Percentiles rank a stretch among this genome's conserved stretches.
phyloP scores from a whole-genome alignment of 2,888 invertebrate species.

The Chrysolina oricalcia region DNA sequence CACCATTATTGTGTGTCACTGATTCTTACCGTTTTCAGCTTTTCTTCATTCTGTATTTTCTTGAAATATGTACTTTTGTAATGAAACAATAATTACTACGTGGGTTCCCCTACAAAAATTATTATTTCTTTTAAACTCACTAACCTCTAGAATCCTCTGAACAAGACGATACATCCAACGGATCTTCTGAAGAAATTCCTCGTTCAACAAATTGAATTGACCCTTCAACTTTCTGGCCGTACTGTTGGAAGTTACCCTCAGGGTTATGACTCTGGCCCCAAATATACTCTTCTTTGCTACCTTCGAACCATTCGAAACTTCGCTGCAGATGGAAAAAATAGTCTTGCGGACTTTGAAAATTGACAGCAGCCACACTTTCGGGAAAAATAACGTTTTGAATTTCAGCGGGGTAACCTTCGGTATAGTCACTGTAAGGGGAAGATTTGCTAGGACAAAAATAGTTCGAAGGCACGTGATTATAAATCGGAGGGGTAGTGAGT shows the following conservation, averaged over 20 bases:
- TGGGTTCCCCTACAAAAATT: not conserved
- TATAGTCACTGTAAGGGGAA: conserved; percentile 39
- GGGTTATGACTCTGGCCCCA: conserved; percentile 7
- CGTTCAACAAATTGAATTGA: not conserved
- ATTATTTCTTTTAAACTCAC: not conserved
- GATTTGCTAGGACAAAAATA: conserved; percentile 37
- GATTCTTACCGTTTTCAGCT: no score
- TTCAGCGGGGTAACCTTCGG: conserved; percentile 30
- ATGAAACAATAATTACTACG: no score
- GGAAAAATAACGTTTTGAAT: conserved; percentile 27
- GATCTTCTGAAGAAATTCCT: conserved; percentile 39
- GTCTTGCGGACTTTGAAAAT: conserved; percentile 32
- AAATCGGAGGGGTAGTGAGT: not conserved
- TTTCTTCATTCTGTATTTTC: no score
- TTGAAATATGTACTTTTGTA: no score
- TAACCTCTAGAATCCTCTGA: conserved; percentile 56
- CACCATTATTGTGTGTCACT: no score
- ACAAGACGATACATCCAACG: conserved; percentile 45
- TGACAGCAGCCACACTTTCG: not conserved
- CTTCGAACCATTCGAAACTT: conserved; percentile 29
- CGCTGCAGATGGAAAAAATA: conserved; percentile 34
- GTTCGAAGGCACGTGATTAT: conserved; percentile 25
- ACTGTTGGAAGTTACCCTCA: conserved; percentile 19
- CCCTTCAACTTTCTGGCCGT: conserved; percentile 3
- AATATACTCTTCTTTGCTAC: conserved; percentile 22